phyloP scores from a whole-genome alignment of 2,888 invertebrate genomes.

The Drosophila seclusa region DNA sequence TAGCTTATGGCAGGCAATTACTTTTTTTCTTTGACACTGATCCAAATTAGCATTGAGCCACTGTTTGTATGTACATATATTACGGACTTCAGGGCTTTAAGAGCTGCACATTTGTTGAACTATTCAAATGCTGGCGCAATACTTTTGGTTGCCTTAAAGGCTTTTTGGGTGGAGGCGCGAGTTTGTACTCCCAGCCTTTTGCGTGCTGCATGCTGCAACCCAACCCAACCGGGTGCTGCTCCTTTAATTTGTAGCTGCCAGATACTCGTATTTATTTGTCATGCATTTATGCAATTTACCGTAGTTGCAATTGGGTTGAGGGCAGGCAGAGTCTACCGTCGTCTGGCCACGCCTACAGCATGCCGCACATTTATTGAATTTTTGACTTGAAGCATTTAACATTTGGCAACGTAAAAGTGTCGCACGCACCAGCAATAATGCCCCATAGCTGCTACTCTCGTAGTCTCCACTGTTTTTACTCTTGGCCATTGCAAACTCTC shows the following conservation, averaged over 20 bases:
- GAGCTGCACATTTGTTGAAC: neutral
- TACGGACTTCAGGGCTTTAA: neutral
- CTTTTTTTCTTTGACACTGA: too few relatives aligned
- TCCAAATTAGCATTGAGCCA: too few relatives aligned
- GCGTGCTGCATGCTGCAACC: neutral
- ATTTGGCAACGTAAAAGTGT: constrained; percentile 69
- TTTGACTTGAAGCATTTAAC: constrained; percentile 77
- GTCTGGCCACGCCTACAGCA: constrained; percentile 55
- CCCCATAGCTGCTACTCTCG: constrained; percentile 5
- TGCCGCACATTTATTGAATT: constrained; percentile 73
- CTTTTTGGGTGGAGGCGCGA: neutral
- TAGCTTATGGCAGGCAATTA: too few relatives aligned
- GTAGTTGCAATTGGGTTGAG: constrained; percentile 7
- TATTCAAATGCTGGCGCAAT: neutral
- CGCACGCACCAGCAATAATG: constrained; percentile 53
- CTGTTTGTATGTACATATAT: neutral
- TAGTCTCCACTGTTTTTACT: constrained; percentile 14
- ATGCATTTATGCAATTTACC: constrained; percentile 71
- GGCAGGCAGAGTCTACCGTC: constrained; percentile 16
- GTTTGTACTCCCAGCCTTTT: neutral
- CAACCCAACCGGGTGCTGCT: neutral
- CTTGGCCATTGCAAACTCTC: constrained; percentile 7
- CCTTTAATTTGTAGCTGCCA: constrained; percentile 36
- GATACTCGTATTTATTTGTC: constrained; percentile 64
- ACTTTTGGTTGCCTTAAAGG: neutral